Conservation (phyloP, 2,113 vertebrate genomes). For the Rhabdornis inornatus region DNA sequence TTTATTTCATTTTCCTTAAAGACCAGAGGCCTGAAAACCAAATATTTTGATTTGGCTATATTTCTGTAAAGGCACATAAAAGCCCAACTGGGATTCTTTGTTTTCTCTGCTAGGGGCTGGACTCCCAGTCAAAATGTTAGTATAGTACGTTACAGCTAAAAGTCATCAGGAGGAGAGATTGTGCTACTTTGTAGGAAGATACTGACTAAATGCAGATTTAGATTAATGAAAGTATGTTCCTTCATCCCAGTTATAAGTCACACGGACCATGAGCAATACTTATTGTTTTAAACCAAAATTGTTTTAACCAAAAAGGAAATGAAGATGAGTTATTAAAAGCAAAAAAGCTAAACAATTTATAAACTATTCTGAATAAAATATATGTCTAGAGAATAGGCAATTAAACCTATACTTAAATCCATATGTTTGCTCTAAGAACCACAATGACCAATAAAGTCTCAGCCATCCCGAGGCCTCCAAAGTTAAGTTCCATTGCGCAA, state of each 20-base stretch:
- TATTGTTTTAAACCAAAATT: not conserved
- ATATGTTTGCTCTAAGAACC: not conserved
- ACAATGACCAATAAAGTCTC: not conserved
- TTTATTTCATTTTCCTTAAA: conserved; percentile 11
- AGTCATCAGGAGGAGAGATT: not conserved
- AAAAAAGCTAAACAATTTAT: not conserved
- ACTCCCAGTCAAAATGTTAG: not conserved
- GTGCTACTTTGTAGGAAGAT: not conserved
- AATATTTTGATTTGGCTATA: conserved; percentile 6
- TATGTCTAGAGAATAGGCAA: not conserved
- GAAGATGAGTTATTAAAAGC: not conserved
- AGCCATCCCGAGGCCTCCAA: not conserved
- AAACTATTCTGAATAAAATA: not conserved
- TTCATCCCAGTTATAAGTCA: not conserved
- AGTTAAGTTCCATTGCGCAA: not conserved
- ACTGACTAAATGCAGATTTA: not conserved
- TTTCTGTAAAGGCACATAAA: not conserved
- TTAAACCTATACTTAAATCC: not conserved
- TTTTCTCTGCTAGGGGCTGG: not conserved
- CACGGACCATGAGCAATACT: not conserved
- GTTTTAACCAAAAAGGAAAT: not conserved
- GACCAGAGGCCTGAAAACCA: not conserved
- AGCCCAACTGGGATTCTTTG: not conserved
- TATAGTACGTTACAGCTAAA: not conserved
- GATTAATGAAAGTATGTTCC: not conserved